Percentiles rank a stretch among this genome's conserved stretches.
Conservation (phyloP, 2,888 invertebrate genomes). For the Euplagia quadripunctaria region DNA sequence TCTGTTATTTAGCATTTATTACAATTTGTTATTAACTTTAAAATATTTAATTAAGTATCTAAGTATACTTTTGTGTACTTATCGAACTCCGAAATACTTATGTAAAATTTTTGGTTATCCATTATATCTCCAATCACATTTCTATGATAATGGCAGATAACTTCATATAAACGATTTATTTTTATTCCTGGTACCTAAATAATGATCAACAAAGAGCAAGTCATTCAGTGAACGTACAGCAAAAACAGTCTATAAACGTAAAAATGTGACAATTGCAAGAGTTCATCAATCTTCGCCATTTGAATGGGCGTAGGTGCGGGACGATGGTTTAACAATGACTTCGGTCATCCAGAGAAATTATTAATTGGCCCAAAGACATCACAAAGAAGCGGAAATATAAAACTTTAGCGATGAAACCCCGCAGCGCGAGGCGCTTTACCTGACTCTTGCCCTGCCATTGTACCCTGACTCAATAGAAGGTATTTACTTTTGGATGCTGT, state of each 20-base stretch:
- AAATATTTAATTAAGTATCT: background rate
- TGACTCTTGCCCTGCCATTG: constrained; percentile 86
- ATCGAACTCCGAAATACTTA: background rate
- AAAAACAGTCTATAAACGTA: constrained; percentile 82
- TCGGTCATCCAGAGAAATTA: constrained; percentile 86
- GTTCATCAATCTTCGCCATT: constrained; percentile 84
- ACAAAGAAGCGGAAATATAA: constrained; percentile 88
- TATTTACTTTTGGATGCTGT: constrained; percentile 83
- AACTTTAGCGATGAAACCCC: constrained; percentile 83
- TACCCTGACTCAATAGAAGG: constrained; percentile 79
- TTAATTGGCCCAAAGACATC: constrained; percentile 81
- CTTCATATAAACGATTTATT: constrained; percentile 25
- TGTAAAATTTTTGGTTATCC: background rate
- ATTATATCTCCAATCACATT: background rate
- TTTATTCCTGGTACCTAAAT: constrained; percentile 23
- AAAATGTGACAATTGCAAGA: constrained; percentile 82
- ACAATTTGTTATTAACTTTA: background rate
- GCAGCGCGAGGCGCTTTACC: constrained; percentile 82
- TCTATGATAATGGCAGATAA: constrained; percentile 14
- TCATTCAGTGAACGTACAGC: constrained; percentile 67
- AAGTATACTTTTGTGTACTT: background rate
- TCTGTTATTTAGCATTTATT: background rate
- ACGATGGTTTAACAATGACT: constrained; percentile 78
- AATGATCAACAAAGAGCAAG: constrained; percentile 43
- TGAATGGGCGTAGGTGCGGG: constrained; percentile 73